Base-by-base conservation (phyloP, 1,140 invertebrate genomes). In the Gonioctena quinquepunctata region DNA sequence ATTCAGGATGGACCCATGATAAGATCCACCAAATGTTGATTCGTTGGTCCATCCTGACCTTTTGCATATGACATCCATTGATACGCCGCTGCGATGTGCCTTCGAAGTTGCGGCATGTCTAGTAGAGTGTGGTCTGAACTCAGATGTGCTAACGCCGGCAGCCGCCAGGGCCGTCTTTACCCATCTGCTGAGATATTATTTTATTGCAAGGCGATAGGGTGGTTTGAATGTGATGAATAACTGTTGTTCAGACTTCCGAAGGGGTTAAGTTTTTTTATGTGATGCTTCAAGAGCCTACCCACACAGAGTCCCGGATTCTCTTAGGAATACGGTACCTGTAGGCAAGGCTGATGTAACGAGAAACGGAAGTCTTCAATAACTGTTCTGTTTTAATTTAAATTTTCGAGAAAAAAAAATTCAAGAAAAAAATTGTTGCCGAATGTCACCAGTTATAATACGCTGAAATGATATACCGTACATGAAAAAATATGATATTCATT, bases 1-100 rank as follows among this genome's bases (percentile, higher is more conserved):
- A 48, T 65, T 52, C 11, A 68, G 27, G 22, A 80, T 59, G 7
- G 76, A 76, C 50, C 74, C 62, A 50, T 79, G 74, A 73, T 79
- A 77, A 25, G 77, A 77, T 49, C 66, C 75, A 11, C 71, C 75
- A 72, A 80, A 78, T 2, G 71, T 66, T 21, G 69, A 68, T 2
- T 74, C 76, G 33, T 70, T 74, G 2, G 77, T 72, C 77, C 76
- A 80, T 4, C 76, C 72, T 16, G 77, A 74, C 11, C 68, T 56
- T 28, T 62, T 69, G 42, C 73, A 66, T 21, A 80, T 80, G 5
- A 65, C 62, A 16, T 72, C 68, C 22, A 77, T 23, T 48, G 68
- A 52, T 19, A 78, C 16, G 2, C 76, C 77, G 56, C 76, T 73
- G 11, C 65, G 7, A 19, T 27, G 26, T 1, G 79, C 77, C 13